These are phyloP conservation scores for Apodemia mormo DNA, from an alignment of 2,888 invertebrate species.

Conservation along the genomic window DNA sequence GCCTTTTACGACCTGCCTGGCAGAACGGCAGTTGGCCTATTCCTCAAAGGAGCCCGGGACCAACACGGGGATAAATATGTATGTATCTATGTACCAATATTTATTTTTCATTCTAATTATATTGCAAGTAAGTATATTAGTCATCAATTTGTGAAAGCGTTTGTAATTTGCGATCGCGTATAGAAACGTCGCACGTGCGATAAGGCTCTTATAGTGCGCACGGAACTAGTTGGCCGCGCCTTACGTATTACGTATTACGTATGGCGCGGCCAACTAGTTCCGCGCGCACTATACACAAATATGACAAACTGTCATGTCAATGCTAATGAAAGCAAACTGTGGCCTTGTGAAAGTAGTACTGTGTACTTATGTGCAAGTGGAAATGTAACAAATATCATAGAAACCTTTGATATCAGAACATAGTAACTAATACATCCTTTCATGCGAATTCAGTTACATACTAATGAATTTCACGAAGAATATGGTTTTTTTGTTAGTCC, in stretches of 20 bases:
- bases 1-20: too few relatives aligned
- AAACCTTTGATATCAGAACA: neutral
- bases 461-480: neutral
- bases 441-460: neutral
- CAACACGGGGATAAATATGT: too few relatives aligned
- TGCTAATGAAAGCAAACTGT: conserved; percentile 11
- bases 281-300: too few relatives aligned
- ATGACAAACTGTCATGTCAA: conserved; percentile 13
- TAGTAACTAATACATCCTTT: neutral
- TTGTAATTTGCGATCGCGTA: conserved; percentile 4
- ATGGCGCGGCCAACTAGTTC: too few relatives aligned
- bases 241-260: too few relatives aligned
- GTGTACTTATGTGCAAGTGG: neutral
- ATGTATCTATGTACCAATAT: too few relatives aligned
- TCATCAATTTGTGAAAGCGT: conserved; percentile 9
- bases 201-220: conserved; percentile 17
- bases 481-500: neutral
- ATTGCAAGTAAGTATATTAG: neutral
- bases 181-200: conserved; percentile 13
- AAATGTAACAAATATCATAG: neutral
- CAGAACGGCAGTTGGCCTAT: too few relatives aligned
- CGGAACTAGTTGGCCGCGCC: too few relatives aligned
- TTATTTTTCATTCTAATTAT: neutral
- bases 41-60: too few relatives aligned
- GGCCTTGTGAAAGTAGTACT: conserved; percentile 8